Percentiles rank a stretch among this genome's conserved stretches.
Conservation (phyloP, 2,797 vertebrate species). For the Nyctalus aviator region DNA sequence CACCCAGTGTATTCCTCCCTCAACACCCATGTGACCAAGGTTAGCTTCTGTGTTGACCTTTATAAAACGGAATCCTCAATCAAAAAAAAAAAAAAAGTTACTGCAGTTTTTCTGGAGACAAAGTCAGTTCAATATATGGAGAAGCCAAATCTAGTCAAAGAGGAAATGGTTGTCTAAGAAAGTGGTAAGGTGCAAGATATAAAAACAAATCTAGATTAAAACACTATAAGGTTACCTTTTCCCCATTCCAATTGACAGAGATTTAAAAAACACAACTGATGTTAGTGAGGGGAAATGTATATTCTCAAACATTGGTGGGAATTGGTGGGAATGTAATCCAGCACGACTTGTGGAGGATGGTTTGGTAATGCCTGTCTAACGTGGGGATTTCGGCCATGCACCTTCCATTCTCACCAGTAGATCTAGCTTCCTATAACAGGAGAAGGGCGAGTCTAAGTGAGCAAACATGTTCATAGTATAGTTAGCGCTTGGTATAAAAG, state of each 20-base stretch:
- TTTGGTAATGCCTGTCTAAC: not conserved
- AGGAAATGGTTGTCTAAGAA: not conserved
- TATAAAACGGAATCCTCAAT: not conserved
- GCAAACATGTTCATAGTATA: not conserved
- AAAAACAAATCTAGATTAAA: not conserved
- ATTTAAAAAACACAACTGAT: not conserved
- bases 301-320: not conserved
- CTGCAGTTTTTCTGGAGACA: not conserved
- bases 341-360: not conserved
- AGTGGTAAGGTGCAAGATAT: not conserved
- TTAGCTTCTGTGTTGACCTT: constrained; percentile 37
- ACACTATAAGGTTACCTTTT: not conserved
- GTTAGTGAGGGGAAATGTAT: not conserved
- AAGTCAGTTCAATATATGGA: not conserved
- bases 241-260: not conserved
- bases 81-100: too few relatives aligned
- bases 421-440: not conserved
- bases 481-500: not conserved
- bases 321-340: not conserved
- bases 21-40: constrained; percentile 1
- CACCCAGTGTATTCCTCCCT: not conserved
- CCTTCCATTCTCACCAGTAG: not conserved
- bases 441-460: not conserved
- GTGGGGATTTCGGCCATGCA: not conserved
- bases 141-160: not conserved